Evolutionary conservation across 2,797 vertebrate genomes (phyloP).

Genomic region (Coranthus polyacanthus): DNA sequence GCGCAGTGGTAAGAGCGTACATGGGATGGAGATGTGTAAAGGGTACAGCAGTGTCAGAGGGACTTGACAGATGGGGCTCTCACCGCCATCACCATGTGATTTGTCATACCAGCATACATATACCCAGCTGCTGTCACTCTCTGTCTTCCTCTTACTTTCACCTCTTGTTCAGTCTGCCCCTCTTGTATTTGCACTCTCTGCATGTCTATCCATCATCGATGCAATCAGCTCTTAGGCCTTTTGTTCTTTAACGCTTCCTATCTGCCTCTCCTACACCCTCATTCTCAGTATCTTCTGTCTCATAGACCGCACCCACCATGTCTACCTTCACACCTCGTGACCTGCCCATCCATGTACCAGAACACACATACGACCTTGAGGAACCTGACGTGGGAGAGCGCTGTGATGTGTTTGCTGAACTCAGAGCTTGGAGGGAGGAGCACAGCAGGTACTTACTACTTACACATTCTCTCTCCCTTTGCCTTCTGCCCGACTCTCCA

Average conservation of each 20-base stretch:
- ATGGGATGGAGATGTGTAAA: constrained; percentile 28
- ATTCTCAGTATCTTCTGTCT: constrained; percentile 11
- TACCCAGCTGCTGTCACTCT: constrained; percentile 23
- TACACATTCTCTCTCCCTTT: not conserved
- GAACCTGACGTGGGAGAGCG: constrained; percentile 59
- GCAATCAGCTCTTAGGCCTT: constrained; percentile 8
- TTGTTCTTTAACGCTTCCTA: constrained; percentile 13
- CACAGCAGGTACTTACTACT: constrained; percentile 75
- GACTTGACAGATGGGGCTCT: constrained; percentile 38
- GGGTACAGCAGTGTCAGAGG: constrained; percentile 27
- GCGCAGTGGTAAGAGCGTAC: constrained; percentile 12
- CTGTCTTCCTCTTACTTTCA: constrained; percentile 25
- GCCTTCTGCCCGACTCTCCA: too few species aligned
- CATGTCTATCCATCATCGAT: constrained; percentile 26
- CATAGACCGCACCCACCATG: constrained; percentile 68
- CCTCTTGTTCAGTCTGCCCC: constrained; percentile 12
- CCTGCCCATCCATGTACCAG: constrained; percentile 74
- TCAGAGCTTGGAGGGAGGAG: constrained; percentile 80
- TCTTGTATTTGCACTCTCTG: constrained; percentile 25
- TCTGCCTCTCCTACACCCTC: not conserved
- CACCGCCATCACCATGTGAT: constrained; percentile 14
- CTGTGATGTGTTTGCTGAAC: constrained; percentile 77
- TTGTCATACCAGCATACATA: constrained; percentile 30
- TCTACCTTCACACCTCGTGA: constrained; percentile 52
- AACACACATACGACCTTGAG: constrained; percentile 78